Percentiles rank a stretch among this genome's conserved stretches.
These are phyloP conservation scores for Addax nasomaculatus DNA, from an alignment of 2,113 vertebrate species.

Conservation along the genomic window DNA sequence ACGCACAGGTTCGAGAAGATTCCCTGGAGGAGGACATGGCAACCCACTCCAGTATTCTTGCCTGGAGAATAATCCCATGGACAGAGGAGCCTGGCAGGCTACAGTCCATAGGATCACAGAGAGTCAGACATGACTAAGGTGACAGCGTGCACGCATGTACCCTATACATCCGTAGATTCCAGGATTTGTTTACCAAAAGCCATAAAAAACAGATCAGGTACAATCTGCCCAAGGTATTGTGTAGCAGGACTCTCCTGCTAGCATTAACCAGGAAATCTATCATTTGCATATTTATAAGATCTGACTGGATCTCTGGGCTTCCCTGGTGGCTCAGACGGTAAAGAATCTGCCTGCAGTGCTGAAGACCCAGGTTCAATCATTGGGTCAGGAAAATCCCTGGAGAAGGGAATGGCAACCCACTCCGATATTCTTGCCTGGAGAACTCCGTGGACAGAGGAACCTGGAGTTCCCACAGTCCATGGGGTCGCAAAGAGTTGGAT, in stretches of 20 bases:
- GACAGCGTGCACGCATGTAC: accelerated
- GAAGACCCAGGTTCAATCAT: neutral
- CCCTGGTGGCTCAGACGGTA: neutral
- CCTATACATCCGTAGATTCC: neutral
- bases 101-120: neutral
- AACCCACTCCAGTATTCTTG: neutral
- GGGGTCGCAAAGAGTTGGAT: neutral
- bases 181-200: neutral
- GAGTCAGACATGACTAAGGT: neutral
- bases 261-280: neutral
- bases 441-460: neutral
- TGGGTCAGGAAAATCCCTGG: neutral
- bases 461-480: neutral
- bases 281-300: neutral
- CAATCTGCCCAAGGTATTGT: neutral
- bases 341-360: neutral
- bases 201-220: neutral
- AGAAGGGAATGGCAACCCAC: neutral
- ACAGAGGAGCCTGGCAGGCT: neutral
- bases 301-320: neutral
- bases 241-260: neutral
- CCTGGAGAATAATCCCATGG: neutral
- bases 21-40: neutral
- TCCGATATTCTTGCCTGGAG: neutral
- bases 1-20: accelerated